These are phyloP conservation scores for Cataglyphis altisquamis DNA, from an alignment of 2,888 invertebrate genomes.

Conservation along the genomic window DNA sequence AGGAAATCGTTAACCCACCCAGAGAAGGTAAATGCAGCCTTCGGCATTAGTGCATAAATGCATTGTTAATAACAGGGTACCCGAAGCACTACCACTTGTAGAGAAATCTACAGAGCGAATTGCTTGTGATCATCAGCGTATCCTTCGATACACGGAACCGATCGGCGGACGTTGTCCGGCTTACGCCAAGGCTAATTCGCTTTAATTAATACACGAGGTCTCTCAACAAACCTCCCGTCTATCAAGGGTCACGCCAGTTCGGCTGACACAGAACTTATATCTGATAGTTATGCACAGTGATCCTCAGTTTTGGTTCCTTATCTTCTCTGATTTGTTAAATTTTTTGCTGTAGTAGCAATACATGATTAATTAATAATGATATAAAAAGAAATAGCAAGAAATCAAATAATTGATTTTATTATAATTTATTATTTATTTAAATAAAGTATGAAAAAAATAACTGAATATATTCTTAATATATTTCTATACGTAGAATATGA, in stretches of 20 bases:
- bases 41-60: constrained; percentile 73
- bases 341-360: neutral
- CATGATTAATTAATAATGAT: neutral
- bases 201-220: constrained; percentile 81
- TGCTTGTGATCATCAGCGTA: constrained; percentile 54
- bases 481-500: neutral
- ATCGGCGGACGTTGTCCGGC: constrained; percentile 66
- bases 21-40: constrained; percentile 70
- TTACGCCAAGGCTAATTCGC: constrained; percentile 76
- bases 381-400: neutral
- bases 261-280: constrained; percentile 54
- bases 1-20: constrained; percentile 72
- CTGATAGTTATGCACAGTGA: constrained; percentile 55
- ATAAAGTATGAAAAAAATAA: neutral
- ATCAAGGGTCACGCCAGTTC: constrained; percentile 77
- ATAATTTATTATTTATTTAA: neutral
- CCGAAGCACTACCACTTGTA: constrained; percentile 39
- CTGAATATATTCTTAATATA: neutral
- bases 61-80: constrained; percentile 75
- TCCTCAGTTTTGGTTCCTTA: constrained; percentile 50
- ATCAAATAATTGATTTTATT: neutral
- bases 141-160: constrained; percentile 65
- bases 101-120: constrained; percentile 20
- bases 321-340: neutral
- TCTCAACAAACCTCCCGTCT: constrained; percentile 76